Percentiles rank a stretch among this genome's conserved stretches.
phyloP scores from a whole-genome alignment of 2,888 invertebrate species.

The Andricus quercusramuli region DNA sequence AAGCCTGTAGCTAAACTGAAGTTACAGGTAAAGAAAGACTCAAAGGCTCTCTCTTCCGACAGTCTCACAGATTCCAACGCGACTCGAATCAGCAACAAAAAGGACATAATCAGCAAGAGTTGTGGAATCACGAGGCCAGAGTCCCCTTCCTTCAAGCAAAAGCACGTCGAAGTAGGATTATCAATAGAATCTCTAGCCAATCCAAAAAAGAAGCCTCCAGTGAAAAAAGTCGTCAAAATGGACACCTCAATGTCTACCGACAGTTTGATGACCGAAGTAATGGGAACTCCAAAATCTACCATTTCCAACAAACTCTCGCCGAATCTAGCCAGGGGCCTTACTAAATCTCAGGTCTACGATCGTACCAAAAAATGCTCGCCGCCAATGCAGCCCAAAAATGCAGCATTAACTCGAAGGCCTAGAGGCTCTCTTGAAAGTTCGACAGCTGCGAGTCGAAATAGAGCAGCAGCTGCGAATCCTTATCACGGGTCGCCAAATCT shows the following conservation, averaged over 20 bases:
- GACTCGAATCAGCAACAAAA: slow-evolving; percentile 61
- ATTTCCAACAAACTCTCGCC: slow-evolving; percentile 73
- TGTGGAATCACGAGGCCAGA: slow-evolving; percentile 76
- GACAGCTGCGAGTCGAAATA: slow-evolving; percentile 74
- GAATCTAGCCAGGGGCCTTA: slow-evolving; percentile 63
- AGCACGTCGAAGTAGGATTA: slow-evolving; percentile 70
- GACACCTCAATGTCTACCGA: slow-evolving; percentile 78
- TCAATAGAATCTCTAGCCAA: slow-evolving; percentile 75
- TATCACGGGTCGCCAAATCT: slow-evolving; percentile 78
- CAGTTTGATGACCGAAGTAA: slow-evolving; percentile 73
- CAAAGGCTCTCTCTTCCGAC: slow-evolving; percentile 79
- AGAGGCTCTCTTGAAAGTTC: slow-evolving; percentile 72
- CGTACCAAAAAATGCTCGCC: slow-evolving; percentile 69
- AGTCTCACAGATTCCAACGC: slow-evolving; percentile 79
- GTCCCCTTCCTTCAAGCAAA: slow-evolving; percentile 73
- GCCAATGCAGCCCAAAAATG: slow-evolving; percentile 68
- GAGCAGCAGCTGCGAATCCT: slow-evolving; percentile 70
- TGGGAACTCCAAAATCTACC: slow-evolving; percentile 68
- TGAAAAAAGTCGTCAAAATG: slow-evolving; percentile 68
- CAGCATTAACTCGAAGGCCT: slow-evolving; percentile 65
- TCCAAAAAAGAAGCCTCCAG: slow-evolving; percentile 62
- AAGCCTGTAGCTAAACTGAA: slow-evolving; percentile 71
- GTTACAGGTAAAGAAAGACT: slow-evolving; percentile 71
- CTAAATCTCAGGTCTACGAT: slow-evolving; percentile 65
- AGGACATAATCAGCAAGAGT: slow-evolving; percentile 71